phyloP scores from a whole-genome alignment of 2,797 vertebrate genomes.

The Thamnophis elegans region DNA sequence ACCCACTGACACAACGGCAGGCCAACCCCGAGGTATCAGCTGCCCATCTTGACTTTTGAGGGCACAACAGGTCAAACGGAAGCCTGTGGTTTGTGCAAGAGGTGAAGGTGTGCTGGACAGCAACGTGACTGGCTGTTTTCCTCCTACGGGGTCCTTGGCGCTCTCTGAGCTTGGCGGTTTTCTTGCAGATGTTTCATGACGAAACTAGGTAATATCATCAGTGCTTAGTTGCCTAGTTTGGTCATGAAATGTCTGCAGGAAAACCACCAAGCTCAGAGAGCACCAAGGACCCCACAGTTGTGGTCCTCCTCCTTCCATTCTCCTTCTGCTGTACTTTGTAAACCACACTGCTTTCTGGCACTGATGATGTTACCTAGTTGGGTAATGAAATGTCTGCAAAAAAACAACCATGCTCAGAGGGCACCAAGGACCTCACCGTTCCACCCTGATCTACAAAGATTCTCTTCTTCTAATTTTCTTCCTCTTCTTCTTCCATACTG shows the following conservation, averaged over 20 bases:
- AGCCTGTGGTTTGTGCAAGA: not conserved
- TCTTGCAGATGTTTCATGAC: not conserved
- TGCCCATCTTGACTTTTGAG: not conserved
- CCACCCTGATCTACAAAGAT: not conserved
- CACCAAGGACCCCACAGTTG: not conserved
- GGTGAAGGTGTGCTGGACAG: not conserved
- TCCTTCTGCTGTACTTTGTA: too few species aligned
- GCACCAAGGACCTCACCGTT: too few species aligned
- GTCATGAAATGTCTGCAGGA: not conserved
- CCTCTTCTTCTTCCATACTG: not conserved
- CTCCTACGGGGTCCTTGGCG: not conserved
- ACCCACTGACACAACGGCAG: not conserved
- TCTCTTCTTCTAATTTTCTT: not conserved
- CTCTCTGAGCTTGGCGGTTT: not conserved
- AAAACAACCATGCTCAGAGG: too few species aligned
- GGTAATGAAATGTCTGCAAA: too few species aligned
- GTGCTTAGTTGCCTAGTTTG: not conserved
- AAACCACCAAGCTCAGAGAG: not conserved
- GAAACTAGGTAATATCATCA: not conserved
- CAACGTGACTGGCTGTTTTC: not conserved
- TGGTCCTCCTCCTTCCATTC: too few species aligned
- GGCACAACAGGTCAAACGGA: not conserved
- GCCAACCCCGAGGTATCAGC: not conserved
- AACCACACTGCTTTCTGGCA: too few species aligned
- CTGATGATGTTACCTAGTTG: too few species aligned